Conservation (phyloP, 64 coral and sea anemone species). For the Platygyra sinensis region DNA sequence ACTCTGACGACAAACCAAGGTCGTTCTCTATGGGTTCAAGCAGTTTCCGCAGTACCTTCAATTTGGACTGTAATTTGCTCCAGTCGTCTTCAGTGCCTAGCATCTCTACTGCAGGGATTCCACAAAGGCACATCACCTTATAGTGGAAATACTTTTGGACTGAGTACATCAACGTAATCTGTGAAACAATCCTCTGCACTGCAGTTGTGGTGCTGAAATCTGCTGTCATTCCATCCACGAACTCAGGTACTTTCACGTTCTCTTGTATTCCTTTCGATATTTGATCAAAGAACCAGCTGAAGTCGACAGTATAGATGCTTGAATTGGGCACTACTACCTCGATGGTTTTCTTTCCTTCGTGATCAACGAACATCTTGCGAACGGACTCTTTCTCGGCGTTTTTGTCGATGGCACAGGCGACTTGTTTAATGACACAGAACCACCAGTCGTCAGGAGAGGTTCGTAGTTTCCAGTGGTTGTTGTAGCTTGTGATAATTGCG, state of each 20-base stretch:
- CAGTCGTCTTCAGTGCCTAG: constrained; percentile 59
- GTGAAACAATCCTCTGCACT: constrained; percentile 50
- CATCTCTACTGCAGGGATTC: constrained; percentile 60
- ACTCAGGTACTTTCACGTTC: constrained; percentile 60
- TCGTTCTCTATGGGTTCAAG: constrained; percentile 52
- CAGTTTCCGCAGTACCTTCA: constrained; percentile 9
- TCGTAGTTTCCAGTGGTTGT: constrained; percentile 71
- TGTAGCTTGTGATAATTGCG: constrained; percentile 46
- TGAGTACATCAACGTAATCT: constrained; percentile 61
- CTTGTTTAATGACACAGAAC: constrained; percentile 48
- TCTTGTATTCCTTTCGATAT: constrained; percentile 22
- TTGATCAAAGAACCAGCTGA: constrained; percentile 41
- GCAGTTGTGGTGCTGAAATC: constrained; percentile 68
- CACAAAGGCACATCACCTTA: no score
- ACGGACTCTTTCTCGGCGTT: constrained; percentile 28
- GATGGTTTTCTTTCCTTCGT: constrained; percentile 51
- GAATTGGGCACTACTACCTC: not conserved
- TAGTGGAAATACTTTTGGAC: constrained; percentile 47
- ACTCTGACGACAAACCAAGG: constrained; percentile 5
- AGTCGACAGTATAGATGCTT: constrained; percentile 52
- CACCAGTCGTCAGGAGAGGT: constrained; percentile 80
- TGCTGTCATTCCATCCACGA: constrained; percentile 29
- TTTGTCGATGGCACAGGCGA: constrained; percentile 45
- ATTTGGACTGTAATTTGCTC: constrained; percentile 36
- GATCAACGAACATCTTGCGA: constrained; percentile 65